Conservation (phyloP, 2,113 vertebrate genomes). For the Crotalus viridis region DNA sequence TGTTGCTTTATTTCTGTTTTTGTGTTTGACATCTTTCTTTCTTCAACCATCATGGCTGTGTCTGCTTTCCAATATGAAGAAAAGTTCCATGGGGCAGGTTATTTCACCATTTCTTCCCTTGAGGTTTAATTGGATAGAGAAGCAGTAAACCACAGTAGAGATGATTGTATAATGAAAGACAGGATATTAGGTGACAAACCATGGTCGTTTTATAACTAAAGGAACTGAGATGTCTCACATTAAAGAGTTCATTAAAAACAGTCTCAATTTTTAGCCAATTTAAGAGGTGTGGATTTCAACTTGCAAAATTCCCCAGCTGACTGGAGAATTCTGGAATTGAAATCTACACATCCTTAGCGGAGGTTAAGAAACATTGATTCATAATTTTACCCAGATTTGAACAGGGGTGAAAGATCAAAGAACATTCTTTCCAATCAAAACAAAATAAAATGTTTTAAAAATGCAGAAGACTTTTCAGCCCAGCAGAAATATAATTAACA, state of each 20-base stretch:
- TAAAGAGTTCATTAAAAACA: background rate
- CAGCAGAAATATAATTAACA: background rate
- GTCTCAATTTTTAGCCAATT: background rate
- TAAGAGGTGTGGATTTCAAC: background rate
- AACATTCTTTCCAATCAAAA: background rate
- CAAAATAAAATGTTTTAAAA: background rate
- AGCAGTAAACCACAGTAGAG: background rate
- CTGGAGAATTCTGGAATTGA: background rate
- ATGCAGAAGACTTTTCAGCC: background rate
- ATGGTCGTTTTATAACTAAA: background rate
- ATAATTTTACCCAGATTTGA: background rate
- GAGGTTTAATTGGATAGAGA: background rate
- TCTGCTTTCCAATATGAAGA: background rate
- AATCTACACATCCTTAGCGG: background rate
- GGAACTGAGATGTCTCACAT: background rate
- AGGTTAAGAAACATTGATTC: background rate
- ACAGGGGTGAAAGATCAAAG: background rate
- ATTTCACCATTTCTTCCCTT: background rate
- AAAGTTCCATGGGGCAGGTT: background rate
- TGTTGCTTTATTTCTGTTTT: background rate
- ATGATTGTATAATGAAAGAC: background rate
- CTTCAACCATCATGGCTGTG: background rate
- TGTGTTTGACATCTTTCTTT: background rate
- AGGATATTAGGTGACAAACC: background rate
- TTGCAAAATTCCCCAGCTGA: background rate